Percentiles rank a stretch among this genome's conserved stretches.
phyloP scores from a whole-genome alignment of 2,888 invertebrate genomes.

The Andrena haemorrhoa region DNA sequence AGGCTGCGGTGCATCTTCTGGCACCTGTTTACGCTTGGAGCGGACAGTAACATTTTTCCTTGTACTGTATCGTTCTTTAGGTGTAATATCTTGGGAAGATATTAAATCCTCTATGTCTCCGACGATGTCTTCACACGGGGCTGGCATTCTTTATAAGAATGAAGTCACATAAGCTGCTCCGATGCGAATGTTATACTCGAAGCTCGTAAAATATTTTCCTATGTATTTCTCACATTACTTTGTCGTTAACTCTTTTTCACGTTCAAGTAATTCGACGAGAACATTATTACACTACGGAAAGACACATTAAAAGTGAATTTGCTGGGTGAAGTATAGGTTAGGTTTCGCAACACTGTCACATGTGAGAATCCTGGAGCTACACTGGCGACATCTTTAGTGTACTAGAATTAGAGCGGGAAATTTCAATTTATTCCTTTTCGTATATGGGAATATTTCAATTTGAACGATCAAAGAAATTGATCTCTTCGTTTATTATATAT shows the following conservation, averaged over 20 bases:
- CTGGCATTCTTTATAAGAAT: constrained; percentile 85
- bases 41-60: constrained; percentile 90
- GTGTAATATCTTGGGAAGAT: constrained; percentile 92
- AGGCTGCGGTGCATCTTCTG: constrained; percentile 66
- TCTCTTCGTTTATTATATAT: too few relatives aligned
- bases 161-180: neutral
- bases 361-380: neutral
- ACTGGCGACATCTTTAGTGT: neutral
- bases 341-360: constrained; percentile 5
- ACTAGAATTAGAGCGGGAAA: neutral
- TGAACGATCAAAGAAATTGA: too few relatives aligned
- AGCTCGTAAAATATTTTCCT: neutral
- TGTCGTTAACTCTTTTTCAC: neutral
- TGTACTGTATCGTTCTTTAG: constrained; percentile 91
- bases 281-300: neutral
- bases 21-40: constrained; percentile 83
- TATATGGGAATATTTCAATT: too few relatives aligned
- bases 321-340: constrained; percentile 10
- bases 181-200: neutral
- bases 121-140: constrained; percentile 88
- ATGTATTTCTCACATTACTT: neutral
- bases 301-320: neutral
- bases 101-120: constrained; percentile 95
- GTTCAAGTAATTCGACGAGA: neutral
- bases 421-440: too few relatives aligned